Base-by-base conservation (phyloP, 2,797 vertebrate genomes). In the Poecile montanus region DNA sequence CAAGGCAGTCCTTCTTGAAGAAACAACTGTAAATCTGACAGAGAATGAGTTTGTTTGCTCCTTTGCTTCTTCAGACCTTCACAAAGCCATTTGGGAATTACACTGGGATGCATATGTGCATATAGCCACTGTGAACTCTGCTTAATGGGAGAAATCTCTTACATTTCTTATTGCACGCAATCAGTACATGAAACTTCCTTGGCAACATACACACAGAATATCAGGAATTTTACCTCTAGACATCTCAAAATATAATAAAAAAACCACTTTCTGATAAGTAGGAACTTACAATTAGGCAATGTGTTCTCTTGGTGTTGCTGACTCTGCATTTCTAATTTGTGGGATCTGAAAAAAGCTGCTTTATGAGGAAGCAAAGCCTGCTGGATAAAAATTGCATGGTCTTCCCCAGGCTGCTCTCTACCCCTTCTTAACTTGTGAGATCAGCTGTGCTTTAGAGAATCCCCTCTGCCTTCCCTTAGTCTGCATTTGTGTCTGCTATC, bases 21-120 rank as follows among this genome's bases (percentile, higher is more conserved):
- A 65, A 92, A 76, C 60, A 78, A 53, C 80, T 60, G 44, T 50
- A 91, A 78, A 89, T 88, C 85, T 90, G 82, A 84, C 83, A 93
- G 74, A 79, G 60, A 89, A 93, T 12, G 56, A 87, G 63, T 90
- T 94, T 85, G 71, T 95, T 93, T 95, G 88, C 58, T 86, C n/a
- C 48, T 79, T 77, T 45, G 5, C 36, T 93, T 88, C 85, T 88
- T 85, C 48, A 90, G 60, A 84, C 34, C 45, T 82, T 85, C 60
- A 57, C 44, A 70, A 72, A 74, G 32, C 32, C 66, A 32, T 77
- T 32, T 86, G 86, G 70, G 87, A 90, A 75, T 92, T 91, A 57
- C 22, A 56, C 10, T 16, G 45, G 57, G 27, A 57, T 42, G 7
- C 60, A 13, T 77, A 56, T 23, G 40, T 71, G 91, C 78, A 50